Conservation (phyloP, 2,888 invertebrate genomes). For the Mesorhabditis sp. region DNA sequence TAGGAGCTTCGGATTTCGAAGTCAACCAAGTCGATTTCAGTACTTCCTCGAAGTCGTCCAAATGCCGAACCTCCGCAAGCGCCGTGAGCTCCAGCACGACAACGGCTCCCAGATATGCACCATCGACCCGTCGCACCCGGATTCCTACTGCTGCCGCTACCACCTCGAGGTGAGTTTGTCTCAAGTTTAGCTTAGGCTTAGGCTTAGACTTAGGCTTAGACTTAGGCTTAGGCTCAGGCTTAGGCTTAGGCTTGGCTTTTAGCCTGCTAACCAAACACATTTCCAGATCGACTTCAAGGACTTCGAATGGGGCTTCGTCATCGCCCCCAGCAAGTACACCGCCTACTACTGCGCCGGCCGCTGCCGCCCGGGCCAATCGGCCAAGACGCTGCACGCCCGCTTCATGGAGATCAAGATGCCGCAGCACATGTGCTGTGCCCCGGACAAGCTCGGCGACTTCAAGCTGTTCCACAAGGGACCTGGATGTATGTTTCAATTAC, state of each 20-base stretch:
- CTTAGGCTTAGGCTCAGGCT: not conserved
- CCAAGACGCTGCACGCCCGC: not conserved
- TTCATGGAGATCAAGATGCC: not conserved
- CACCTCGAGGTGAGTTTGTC: not conserved
- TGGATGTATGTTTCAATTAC: no score
- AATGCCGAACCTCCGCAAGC: not conserved
- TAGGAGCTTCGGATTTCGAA: no score
- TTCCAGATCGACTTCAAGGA: slow-evolving; percentile 78
- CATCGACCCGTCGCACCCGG: not conserved
- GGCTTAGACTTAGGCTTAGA: not conserved
- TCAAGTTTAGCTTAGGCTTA: not conserved
- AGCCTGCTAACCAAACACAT: not conserved
- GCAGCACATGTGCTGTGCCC: not conserved
- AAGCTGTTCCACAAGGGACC: not conserved
- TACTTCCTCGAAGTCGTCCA: not conserved
- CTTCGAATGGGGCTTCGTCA: slow-evolving; percentile 94
- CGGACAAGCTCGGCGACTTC: not conserved
- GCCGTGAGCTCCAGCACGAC: no score
- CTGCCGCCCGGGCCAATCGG: not conserved
- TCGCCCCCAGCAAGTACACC: slow-evolving; percentile 85
- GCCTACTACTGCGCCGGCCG: slow-evolving; percentile 86
- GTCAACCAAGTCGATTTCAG: not conserved
- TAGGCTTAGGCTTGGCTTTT: not conserved
- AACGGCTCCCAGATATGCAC: not conserved
- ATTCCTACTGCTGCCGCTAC: slow-evolving; percentile 1